Evolutionary conservation across 1,140 invertebrate genomes (phyloP).

Genomic region (Cherax destructor): DNA sequence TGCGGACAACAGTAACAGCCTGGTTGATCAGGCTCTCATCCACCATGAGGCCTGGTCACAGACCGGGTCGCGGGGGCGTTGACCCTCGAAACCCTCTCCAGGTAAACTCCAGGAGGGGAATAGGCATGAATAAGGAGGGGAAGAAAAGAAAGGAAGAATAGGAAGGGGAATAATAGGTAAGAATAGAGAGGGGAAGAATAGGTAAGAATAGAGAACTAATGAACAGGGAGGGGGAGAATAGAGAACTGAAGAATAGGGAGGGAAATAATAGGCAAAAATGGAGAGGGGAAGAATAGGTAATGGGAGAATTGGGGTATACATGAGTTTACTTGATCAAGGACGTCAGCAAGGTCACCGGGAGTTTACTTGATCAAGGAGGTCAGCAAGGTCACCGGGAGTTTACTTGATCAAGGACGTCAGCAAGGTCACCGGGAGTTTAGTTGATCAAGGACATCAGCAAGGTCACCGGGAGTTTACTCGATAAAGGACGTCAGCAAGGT

Average conservation of each 20-base stretch:
- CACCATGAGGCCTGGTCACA: no score
- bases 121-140: no score
- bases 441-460: neutral
- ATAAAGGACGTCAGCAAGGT: no score
- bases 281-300: neutral
- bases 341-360: no score
- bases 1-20: no score
- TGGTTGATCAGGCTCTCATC: no score
- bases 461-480: neutral
- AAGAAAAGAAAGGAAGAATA: no score
- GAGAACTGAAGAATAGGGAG: neutral
- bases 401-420: neutral
- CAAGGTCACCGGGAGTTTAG: neutral
- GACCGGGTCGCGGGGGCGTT: no score
- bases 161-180: neutral
- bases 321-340: no score
- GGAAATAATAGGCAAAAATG: neutral
- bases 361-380: neutral
- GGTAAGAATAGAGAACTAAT: neutral
- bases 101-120: no score
- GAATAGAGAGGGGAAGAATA: neutral
- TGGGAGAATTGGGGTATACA: neutral
- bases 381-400: neutral
- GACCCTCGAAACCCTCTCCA: no score
- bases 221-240: neutral